Evolutionary conservation across 2,113 vertebrate genomes (phyloP).

Genomic region (Nothoprocta perdicaria): DNA sequence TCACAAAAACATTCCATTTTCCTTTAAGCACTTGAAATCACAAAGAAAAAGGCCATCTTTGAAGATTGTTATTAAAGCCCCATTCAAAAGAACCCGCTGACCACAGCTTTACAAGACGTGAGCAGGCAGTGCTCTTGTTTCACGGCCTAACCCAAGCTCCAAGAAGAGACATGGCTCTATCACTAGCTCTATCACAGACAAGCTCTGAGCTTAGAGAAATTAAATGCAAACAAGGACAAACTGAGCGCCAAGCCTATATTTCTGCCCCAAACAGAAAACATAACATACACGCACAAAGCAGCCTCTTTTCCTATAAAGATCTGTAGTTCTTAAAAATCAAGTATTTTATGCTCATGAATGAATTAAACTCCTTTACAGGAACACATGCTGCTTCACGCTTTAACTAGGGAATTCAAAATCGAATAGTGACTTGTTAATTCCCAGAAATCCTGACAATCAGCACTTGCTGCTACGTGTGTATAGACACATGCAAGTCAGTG

Average conservation of each 20-base stretch:
- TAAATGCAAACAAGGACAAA: neutral
- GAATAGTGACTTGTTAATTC: neutral
- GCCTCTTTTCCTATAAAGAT: neutral
- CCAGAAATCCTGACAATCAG: conserved; percentile 11
- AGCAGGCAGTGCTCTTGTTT: neutral
- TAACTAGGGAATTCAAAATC: neutral
- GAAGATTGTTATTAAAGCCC: neutral
- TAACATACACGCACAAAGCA: neutral
- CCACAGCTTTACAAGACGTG: neutral
- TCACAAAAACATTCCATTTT: neutral
- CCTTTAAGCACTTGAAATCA: neutral
- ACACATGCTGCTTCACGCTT: neutral
- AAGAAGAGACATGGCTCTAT: neutral
- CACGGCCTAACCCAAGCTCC: neutral
- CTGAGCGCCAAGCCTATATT: neutral
- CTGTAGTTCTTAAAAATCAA: neutral
- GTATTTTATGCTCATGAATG: neutral
- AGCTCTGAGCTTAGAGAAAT: neutral
- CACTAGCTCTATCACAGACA: neutral
- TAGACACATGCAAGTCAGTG: neutral
- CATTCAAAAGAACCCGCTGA: neutral
- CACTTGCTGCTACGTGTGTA: neutral
- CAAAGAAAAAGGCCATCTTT: neutral
- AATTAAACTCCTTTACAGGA: fast-evolving
- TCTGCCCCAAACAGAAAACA: neutral